Conservation (phyloP, 2,888 invertebrate species). For the Tetragonisca angustula region DNA sequence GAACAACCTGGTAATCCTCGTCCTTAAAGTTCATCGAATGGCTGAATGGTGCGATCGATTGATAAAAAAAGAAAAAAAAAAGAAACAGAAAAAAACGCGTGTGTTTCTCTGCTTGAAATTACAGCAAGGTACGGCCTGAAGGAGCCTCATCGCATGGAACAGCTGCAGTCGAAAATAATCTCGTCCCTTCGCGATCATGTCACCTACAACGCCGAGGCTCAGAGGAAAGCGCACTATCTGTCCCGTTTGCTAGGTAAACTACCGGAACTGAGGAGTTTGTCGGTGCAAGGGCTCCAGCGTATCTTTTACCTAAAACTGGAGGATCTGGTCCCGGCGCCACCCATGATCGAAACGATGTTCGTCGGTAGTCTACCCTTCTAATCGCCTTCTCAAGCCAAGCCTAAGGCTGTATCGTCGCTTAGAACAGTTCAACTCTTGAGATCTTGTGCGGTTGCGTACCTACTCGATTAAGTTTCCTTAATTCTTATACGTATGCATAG, state of each 20-base stretch:
- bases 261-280: constrained; percentile 95
- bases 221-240: constrained; percentile 96
- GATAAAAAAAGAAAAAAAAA: background rate
- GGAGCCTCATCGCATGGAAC: constrained; percentile 96
- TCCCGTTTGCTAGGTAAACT: constrained; percentile 96
- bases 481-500: constrained; percentile 60
- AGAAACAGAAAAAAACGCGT: background rate
- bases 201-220: constrained; percentile 94
- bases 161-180: constrained; percentile 98
- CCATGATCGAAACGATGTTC: constrained; percentile 97
- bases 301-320: constrained; percentile 97
- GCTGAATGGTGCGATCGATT: background rate
- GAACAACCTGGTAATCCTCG: background rate
- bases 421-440: constrained; percentile 58
- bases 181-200: constrained; percentile 98
- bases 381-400: constrained; percentile 41
- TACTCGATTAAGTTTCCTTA: constrained; percentile 60
- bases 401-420: constrained; percentile 56
- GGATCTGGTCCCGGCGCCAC: constrained; percentile 95
- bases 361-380: constrained; percentile 97
- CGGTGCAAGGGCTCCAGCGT: constrained; percentile 96
- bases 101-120: constrained; percentile 37
- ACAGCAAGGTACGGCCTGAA: constrained; percentile 91
- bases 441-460: constrained; percentile 58
- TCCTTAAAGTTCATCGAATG: background rate